Evolutionary conservation across 1,140 invertebrate species (phyloP).

Genomic region (Tyrophagus putrescentiae): DNA sequence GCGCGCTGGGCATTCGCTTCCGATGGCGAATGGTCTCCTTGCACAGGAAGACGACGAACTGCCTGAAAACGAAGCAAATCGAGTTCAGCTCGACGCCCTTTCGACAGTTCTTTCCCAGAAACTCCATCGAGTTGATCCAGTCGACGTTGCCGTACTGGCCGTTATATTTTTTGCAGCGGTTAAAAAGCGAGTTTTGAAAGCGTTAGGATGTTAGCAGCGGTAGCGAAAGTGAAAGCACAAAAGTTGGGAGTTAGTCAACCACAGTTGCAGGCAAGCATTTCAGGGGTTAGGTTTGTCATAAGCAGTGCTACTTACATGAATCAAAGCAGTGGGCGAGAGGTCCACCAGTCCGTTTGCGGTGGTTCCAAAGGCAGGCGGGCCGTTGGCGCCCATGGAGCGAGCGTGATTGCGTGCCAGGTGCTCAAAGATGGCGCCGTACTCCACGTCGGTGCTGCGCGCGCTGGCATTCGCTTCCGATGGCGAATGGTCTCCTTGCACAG

Average conservation of each 20-base stretch:
- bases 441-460: constrained; percentile 74
- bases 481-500: constrained; percentile 85
- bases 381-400: not conserved
- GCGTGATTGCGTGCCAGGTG: constrained; percentile 8
- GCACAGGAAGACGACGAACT: constrained; percentile 89
- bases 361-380: not conserved
- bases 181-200: not conserved
- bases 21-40: constrained; percentile 87
- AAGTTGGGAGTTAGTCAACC: not conserved
- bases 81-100: constrained; percentile 88
- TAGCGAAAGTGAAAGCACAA: not conserved
- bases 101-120: constrained; percentile 56
- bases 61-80: constrained; percentile 96
- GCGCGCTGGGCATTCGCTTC: constrained; percentile 50
- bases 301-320: constrained; percentile 17
- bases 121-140: constrained; percentile 91
- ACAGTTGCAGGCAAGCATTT: too few relatives aligned
- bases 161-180: not conserved
- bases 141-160: constrained; percentile 86
- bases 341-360: not conserved
- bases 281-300: too few relatives aligned
- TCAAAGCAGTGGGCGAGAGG: constrained; percentile 12
- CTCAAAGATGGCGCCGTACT: constrained; percentile 72
- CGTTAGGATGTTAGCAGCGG: too few relatives aligned
- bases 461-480: constrained; percentile 69